Evolutionary conservation across 2,797 vertebrate genomes (phyloP).

Genomic region (Gila robusta): DNA sequence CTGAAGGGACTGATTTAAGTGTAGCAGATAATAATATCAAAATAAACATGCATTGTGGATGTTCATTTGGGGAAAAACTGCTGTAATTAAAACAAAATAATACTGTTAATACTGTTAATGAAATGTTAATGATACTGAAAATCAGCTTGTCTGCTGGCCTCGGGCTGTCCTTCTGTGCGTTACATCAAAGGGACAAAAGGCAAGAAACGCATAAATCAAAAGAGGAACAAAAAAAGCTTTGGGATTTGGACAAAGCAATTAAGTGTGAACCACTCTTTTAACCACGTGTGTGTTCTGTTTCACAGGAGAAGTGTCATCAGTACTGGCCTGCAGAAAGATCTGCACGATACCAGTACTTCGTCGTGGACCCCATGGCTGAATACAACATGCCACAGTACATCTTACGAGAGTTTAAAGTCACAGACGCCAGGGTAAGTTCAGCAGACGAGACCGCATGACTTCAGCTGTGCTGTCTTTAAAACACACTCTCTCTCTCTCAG

Average conservation of each 20-base stretch:
- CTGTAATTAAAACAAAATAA: background rate
- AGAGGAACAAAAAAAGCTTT: background rate
- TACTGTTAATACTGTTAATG: background rate
- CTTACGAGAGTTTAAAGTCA: constrained; percentile 97
- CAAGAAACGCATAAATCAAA: background rate
- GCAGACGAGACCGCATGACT: background rate
- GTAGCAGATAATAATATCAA: background rate
- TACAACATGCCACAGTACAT: constrained; percentile 99
- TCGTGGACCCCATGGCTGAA: constrained; percentile 98
- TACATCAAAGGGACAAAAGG: background rate
- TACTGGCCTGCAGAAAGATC: constrained; percentile 98
- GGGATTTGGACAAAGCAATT: background rate
- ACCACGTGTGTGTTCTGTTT: constrained; percentile 30
- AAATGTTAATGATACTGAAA: constrained; percentile 2
- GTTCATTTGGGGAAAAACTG: background rate
- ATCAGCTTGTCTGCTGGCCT: background rate
- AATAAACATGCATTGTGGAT: background rate
- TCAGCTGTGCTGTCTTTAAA: background rate
- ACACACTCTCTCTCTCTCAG: constrained; percentile 68
- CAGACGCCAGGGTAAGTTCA: constrained; percentile 87
- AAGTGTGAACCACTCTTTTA: background rate
- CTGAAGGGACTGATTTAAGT: background rate
- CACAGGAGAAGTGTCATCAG: constrained; percentile 96
- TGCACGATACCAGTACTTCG: constrained; percentile 97
- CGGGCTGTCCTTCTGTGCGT: too few species aligned